Percentiles rank a stretch among this genome's conserved stretches.
Evolutionary conservation across 2,888 invertebrate species (phyloP).

Genomic region (Philaethria dido): DNA sequence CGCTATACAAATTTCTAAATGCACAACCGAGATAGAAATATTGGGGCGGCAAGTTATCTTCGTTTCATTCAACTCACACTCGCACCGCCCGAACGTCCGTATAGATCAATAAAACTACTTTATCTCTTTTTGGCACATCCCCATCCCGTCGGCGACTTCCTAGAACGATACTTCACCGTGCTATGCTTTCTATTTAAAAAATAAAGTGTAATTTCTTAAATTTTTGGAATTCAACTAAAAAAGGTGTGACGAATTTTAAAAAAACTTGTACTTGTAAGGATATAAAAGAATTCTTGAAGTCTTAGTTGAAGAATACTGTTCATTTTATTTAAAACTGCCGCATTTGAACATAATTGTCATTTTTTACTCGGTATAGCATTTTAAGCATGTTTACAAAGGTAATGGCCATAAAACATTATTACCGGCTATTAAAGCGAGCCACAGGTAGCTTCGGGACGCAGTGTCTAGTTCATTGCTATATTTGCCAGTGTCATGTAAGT

Average conservation of each 20-base stretch:
- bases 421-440: constrained; percentile 73
- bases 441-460: constrained; percentile 73
- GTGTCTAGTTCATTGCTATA: constrained; percentile 69
- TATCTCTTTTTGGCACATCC: constrained; percentile 85
- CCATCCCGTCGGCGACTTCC: constrained; percentile 80
- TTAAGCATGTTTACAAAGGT: constrained; percentile 78
- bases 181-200: constrained; percentile 67
- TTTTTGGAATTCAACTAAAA: constrained; percentile 41
- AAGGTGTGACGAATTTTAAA: constrained; percentile 42
- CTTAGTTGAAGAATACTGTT: constrained; percentile 39
- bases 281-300: constrained; percentile 55
- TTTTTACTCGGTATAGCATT: constrained; percentile 68
- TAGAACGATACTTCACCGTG: constrained; percentile 72
- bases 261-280: constrained; percentile 47
- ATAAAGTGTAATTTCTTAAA: constrained; percentile 47
- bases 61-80: constrained; percentile 84
- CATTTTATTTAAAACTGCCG: constrained; percentile 57
- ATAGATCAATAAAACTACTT: constrained; percentile 85
- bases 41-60: constrained; percentile 84
- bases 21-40: constrained; percentile 65
- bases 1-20: constrained; percentile 55
- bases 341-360: constrained; percentile 70
- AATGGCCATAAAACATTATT: constrained; percentile 81
- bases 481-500: constrained; percentile 64
- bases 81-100: constrained; percentile 81